Base-by-base conservation (phyloP, 2,888 invertebrate species). In the Stomorhina lunata region DNA sequence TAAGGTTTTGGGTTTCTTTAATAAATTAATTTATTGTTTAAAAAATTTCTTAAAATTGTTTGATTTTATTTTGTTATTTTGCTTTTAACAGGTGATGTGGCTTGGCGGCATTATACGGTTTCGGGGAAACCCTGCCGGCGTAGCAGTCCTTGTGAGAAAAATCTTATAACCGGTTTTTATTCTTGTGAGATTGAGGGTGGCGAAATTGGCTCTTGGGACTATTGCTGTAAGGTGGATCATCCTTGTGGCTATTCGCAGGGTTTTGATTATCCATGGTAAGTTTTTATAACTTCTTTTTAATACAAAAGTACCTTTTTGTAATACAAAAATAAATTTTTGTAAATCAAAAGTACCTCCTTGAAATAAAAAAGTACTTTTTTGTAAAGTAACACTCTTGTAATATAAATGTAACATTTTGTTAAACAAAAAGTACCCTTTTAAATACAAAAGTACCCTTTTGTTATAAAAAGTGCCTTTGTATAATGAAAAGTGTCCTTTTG, bases 201-300 rank as follows among this genome's bases (percentile, higher is more conserved):
- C 0, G 94, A 94, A 86, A 90, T 92, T 85, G 94, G 94, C 6
- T 93, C 94, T 1, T 97, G 96, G 96, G 97, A 97, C 88, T 97
- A 97, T 87, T 97, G 97, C 88, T 97, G 97, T 86, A 93, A 95
- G 27, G 95, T 96, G 0, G 94, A 94, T 37, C 96, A 96, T 88
- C 94, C 95, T 65, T 97, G 97, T 88, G 97, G 97, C 1, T 96
- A 95, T 88, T 96, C 96, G 27, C 94, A 95, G 88, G 96, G 96
- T 81, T 95, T 95, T 87, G 93, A 93, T 73, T 96, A 96, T 88
- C 96, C 96, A 80, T 97, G 97, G 96, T 96, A 91, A 91, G 84
- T 43, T 66, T 12, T 12, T 40, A n/a, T n/a, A n/a, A n/a, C n/a
- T n/a, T n/a, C n/a, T n/a, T n/a, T n/a, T n/a, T n/a, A n/a, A n/a